Evolutionary conservation across 2,797 vertebrate species (phyloP), one percentile per base, ranked within the genome.

Genomic region (Zonotrichia albicollis): DNA sequence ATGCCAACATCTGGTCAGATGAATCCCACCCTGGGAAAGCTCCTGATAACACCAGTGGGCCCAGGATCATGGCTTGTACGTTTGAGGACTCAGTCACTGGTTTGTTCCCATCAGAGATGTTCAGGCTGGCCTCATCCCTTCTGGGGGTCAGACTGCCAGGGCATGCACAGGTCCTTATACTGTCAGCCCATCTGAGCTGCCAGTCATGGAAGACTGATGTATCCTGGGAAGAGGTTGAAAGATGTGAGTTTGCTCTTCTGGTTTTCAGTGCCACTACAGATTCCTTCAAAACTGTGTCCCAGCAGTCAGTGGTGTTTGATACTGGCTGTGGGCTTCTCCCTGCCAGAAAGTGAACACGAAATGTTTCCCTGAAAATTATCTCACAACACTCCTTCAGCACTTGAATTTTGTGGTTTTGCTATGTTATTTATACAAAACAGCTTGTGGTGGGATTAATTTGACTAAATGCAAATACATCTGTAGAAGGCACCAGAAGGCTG

Each of bases 1-100:
- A 21, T 46, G 11, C 15, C 86, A 42, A 18, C 27, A 16, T 62
- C 50, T 72, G 57, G 5, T 48, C 0, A 0, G 58, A 29, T 46
- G 46, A 78, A 55, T 77, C 75, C 51, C 30, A 16, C 0, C 0
- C 48, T 71, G 60, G 64, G n/a, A 61, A 80, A 71, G 54, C 15
- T 60, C 29, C 65, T 60, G 53, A 1, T 74, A 36, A 46, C 0
- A 1, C 11, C 25, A 3, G 0, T 22, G 42, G 18, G 43, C n/a
- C 66, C 0, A 3, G 73, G 45, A n/a, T 53, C 25, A 7, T 15
- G 62, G 16, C 32, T 42, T 16, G 29, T 58, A 20, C 16, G 4
- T 68, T 13, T 64, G 25, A 70, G n/a, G 60, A 34, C 11, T 74
- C 51, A n/a, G 36, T 48, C 67, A 38, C 36, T 29, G 10, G 10